phyloP scores from a whole-genome alignment of 1,140 invertebrate species.

The Meloidogyne chitwoodi region DNA sequence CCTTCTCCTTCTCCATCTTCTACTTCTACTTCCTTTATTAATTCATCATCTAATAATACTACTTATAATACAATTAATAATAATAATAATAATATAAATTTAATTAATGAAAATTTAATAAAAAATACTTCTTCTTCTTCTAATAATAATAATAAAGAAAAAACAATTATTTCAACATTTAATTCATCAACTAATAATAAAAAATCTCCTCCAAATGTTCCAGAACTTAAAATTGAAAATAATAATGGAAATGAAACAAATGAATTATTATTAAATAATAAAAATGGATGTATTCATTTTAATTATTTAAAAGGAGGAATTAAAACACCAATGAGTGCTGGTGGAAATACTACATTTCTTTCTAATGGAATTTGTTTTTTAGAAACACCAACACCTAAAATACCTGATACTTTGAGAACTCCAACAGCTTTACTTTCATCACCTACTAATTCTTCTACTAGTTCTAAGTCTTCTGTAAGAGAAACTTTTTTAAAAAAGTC shows the following conservation, averaged over 20 bases:
- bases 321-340: neutral
- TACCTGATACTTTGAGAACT: constrained; percentile 15
- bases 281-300: neutral
- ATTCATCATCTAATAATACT: neutral
- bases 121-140: neutral
- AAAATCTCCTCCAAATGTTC: constrained; percentile 8
- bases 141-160: no score
- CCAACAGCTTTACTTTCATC: constrained; percentile 16
- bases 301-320: neutral
- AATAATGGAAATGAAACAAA: neutral
- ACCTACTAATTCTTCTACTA: neutral
- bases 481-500: no score
- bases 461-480: constrained; percentile 13
- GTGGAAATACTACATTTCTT: neutral
- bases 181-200: neutral
- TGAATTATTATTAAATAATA: neutral
- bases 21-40: neutral
- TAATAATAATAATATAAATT: neutral
- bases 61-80: neutral
- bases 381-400: constrained; percentile 20
- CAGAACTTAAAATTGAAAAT: constrained; percentile 17
- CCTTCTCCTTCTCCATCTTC: neutral
- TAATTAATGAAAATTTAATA: neutral
- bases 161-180: neutral
- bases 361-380: constrained; percentile 14